A percentile compares a stretch with the other conserved stretches of the same genome.
Conservation (phyloP, 2,113 vertebrate genomes). For the Actenoides lindsayi region DNA sequence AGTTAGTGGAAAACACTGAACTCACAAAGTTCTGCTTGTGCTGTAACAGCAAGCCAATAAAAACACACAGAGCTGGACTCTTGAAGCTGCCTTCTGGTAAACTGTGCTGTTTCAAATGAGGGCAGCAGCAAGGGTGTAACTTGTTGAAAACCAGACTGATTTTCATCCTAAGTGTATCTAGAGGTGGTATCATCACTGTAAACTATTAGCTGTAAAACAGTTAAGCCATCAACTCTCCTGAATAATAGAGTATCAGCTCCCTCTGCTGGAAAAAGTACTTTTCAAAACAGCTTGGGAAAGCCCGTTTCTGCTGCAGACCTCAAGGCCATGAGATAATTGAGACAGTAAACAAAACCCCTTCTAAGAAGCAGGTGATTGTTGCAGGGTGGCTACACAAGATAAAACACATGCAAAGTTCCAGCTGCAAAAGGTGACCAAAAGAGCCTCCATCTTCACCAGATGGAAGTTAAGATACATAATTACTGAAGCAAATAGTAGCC, state of each 20-base stretch:
- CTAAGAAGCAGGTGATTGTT: background rate
- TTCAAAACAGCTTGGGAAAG: background rate
- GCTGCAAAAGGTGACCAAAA: background rate
- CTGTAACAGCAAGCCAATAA: background rate
- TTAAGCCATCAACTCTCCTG: rapidly evolving
- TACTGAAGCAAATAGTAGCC: background rate
- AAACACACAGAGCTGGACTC: background rate
- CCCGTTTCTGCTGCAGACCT: background rate
- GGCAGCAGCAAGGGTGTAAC: background rate
- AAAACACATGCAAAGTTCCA: background rate
- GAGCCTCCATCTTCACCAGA: background rate
- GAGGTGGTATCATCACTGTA: background rate
- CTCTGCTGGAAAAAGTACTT: constrained; percentile 20
- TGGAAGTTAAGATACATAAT: background rate
- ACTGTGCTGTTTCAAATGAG: background rate
- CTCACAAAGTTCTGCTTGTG: background rate
- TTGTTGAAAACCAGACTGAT: background rate
- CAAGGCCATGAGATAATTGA: background rate
- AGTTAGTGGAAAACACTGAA: background rate
- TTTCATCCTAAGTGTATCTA: background rate
- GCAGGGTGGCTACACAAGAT: background rate
- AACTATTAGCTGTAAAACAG: background rate
- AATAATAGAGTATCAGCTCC: background rate
- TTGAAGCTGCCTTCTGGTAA: background rate
- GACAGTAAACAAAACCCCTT: background rate